These are phyloP conservation scores for Passer montanus DNA, from an alignment of 2,113 vertebrate genomes.

Conservation along the genomic window DNA sequence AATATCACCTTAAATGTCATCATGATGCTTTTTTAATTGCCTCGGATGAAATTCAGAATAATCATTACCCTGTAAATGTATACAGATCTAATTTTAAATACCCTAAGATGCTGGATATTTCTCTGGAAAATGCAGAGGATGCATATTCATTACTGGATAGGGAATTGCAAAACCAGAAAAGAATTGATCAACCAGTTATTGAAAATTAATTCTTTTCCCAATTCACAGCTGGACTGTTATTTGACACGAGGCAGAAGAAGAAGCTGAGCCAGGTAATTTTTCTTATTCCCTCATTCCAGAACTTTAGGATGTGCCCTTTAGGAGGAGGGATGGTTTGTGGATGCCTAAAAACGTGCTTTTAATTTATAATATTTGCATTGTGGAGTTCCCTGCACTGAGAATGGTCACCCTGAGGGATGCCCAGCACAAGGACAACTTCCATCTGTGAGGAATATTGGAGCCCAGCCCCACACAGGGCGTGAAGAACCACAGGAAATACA, in stretches of 20 bases:
- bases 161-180: conserved; percentile 41
- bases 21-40: conserved; percentile 80
- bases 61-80: conserved; percentile 69
- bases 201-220: conserved; percentile 44
- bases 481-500: not conserved
- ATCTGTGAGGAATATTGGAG: not conserved
- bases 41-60: conserved; percentile 76
- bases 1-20: conserved; percentile 85
- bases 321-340: not conserved
- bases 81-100: conserved; percentile 77
- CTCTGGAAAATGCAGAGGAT: conserved; percentile 67
- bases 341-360: not conserved
- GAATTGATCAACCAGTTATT: conserved; percentile 62
- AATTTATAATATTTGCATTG: not conserved
- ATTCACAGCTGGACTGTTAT: not conserved
- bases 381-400: not conserved
- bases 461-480: not conserved
- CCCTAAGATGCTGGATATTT: conserved; percentile 62
- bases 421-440: not conserved
- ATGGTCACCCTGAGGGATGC: not conserved
- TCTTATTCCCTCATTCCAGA: not conserved
- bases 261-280: conserved; percentile 21
- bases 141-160: conserved; percentile 53
- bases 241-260: not conserved
- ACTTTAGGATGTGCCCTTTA: not conserved